A percentile compares a stretch with the other conserved stretches of the same genome.
Evolutionary conservation across 2,113 vertebrate species (phyloP).

Genomic region (Cyprinodon brontotheroides): DNA sequence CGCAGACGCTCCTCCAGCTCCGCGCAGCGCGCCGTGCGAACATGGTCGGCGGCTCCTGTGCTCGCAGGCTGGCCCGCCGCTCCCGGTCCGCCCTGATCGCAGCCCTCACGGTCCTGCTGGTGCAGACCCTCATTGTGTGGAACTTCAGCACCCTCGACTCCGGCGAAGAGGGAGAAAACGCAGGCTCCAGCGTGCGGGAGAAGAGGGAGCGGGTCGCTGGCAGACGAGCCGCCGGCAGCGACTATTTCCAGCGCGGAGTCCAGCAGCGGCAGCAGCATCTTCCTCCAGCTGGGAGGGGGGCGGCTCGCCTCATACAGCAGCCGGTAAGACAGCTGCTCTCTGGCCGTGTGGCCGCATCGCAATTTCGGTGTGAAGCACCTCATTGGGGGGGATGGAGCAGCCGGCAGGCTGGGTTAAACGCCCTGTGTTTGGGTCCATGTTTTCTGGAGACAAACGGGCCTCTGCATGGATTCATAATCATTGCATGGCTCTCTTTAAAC

Average conservation of each 20-base stretch:
- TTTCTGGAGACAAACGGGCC: conserved; percentile 35
- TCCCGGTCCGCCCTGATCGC: conserved; percentile 88
- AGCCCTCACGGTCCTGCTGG: conserved; percentile 89
- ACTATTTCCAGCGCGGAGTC: conserved; percentile 71
- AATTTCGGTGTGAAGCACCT: not conserved
- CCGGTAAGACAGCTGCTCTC: conserved; percentile 69
- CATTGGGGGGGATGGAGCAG: conserved; percentile 26
- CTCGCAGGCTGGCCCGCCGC: conserved; percentile 89
- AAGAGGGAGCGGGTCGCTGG: conserved; percentile 78
- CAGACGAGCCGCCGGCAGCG: conserved; percentile 77
- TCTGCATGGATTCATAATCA: conserved; percentile 33
- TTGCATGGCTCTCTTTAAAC: conserved; percentile 34
- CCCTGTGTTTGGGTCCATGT: conserved; percentile 5
- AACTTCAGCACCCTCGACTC: conserved; percentile 93
- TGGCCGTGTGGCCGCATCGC: not conserved
- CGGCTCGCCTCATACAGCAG: conserved; percentile 78
- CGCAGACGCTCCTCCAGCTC: conserved; percentile 65
- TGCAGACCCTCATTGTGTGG: conserved; percentile 93
- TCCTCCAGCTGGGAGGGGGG: conserved; percentile 73
- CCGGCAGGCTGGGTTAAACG: conserved; percentile 47
- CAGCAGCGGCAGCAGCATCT: conserved; percentile 70
- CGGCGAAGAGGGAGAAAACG: conserved; percentile 82
- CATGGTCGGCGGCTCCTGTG: conserved; percentile 87
- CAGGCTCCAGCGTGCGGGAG: conserved; percentile 75
- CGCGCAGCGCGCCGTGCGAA: conserved; percentile 69